Percentiles rank a stretch among this genome's conserved stretches.
These are phyloP conservation scores for Meleagris gallopavo DNA, from an alignment of 2,113 vertebrate species.

Conservation along the genomic window DNA sequence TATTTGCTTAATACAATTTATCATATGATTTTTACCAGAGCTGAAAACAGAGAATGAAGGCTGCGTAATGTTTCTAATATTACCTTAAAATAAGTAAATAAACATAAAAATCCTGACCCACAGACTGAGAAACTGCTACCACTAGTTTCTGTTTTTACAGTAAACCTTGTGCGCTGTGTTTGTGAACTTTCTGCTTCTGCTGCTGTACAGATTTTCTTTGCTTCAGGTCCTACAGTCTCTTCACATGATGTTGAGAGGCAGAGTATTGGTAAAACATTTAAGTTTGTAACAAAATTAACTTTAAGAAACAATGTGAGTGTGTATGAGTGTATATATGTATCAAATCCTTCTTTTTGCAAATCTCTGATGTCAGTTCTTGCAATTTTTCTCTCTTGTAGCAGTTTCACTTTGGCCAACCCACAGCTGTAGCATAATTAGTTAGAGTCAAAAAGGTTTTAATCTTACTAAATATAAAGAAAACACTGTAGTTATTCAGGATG, in stretches of 20 bases:
- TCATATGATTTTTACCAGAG: neutral
- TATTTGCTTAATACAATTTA: conserved; percentile 54
- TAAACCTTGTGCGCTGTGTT: neutral
- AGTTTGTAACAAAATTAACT: conserved; percentile 13
- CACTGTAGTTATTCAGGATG: neutral
- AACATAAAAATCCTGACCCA: neutral
- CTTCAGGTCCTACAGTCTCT: neutral
- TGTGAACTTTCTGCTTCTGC: conserved; percentile 8
- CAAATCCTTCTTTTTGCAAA: conserved; percentile 39
- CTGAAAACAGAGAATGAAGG: neutral
- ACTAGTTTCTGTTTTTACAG: neutral
- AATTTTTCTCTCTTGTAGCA: conserved; percentile 36
- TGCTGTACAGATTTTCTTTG: neutral
- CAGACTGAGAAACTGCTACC: neutral
- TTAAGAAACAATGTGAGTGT: conserved; percentile 19
- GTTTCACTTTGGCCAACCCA: neutral
- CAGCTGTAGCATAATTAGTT: neutral
- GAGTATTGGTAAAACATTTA: neutral
- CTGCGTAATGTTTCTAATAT: conserved; percentile 14
- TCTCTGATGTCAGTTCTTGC: conserved; percentile 33
- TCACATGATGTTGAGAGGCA: neutral
- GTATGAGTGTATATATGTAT: neutral
- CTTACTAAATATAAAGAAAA: conserved; percentile 15
- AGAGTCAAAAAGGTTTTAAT: neutral
- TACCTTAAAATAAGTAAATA: conserved; percentile 23